These are phyloP conservation scores for Edolisoma coerulescens DNA, from an alignment of 2,113 vertebrate genomes.

Conservation along the genomic window DNA sequence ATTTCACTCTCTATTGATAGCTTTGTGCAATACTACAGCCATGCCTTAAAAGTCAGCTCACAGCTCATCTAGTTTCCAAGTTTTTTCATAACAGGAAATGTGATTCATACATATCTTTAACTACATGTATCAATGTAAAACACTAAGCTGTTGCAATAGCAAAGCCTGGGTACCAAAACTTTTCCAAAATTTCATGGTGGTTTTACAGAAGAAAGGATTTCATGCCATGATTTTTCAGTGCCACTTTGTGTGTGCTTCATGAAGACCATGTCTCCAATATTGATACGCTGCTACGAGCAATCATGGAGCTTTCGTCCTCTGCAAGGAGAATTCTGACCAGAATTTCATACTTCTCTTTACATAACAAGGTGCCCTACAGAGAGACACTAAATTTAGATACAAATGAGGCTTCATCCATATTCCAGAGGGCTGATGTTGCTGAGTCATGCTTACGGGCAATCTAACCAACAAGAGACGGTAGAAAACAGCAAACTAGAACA, in stretches of 20 bases:
- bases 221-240: neutral
- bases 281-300: neutral
- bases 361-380: neutral
- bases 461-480: neutral
- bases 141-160: neutral
- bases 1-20: neutral
- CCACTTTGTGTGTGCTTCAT: neutral
- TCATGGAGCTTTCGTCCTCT: neutral
- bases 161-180: neutral
- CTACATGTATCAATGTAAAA: neutral
- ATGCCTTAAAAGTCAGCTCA: conserved; percentile 12
- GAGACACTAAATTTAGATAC: neutral
- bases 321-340: neutral
- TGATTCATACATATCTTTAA: conserved; percentile 17
- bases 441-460: neutral
- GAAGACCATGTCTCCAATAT: neutral
- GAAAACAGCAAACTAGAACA: neutral
- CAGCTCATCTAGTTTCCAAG: conserved; percentile 12
- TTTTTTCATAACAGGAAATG: conserved; percentile 37
- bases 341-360: neutral
- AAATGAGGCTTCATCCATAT: neutral
- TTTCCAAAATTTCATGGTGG: neutral
- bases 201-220: neutral
- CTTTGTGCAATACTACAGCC: neutral
- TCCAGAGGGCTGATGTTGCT: neutral